Conservation (phyloP, 2,888 invertebrate species). For the Sarcophaga carnaria region DNA sequence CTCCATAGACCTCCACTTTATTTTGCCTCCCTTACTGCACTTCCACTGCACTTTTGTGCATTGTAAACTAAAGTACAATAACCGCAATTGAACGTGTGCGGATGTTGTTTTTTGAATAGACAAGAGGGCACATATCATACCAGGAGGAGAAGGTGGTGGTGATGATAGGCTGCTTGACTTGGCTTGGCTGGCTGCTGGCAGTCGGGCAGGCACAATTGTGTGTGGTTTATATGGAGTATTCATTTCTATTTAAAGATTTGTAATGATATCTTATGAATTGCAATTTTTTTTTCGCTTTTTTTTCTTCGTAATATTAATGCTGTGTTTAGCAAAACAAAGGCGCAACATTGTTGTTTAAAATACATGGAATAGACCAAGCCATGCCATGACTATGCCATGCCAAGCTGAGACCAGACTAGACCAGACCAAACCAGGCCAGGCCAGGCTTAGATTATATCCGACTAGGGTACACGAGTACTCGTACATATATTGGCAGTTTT, state of each 20-base stretch:
- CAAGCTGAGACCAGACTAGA: neutral
- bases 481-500: no score
- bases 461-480: neutral
- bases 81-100: conserved; percentile 61
- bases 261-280: conserved; percentile 65
- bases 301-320: conserved; percentile 7
- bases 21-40: conserved; percentile 21
- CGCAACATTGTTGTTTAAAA: conserved; percentile 58
- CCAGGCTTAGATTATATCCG: neutral
- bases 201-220: conserved; percentile 11
- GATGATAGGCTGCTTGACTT: no score
- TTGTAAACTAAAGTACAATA: conserved; percentile 57
- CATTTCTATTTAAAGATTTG: conserved; percentile 58
- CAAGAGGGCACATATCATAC: neutral
- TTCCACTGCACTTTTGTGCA: conserved; percentile 2
- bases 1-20: conserved; percentile 28
- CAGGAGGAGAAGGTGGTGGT: neutral
- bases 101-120: neutral
- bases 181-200: neutral
- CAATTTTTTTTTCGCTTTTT: neutral
- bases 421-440: neutral
- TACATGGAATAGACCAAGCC: conserved; percentile 14
- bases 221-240: conserved; percentile 33
- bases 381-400: neutral
- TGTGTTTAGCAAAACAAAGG: conserved; percentile 49